A percentile compares a stretch with the other conserved stretches of the same genome.
Conservation (phyloP, 2,113 vertebrate genomes). For the Craseonycteris thonglongyai region DNA sequence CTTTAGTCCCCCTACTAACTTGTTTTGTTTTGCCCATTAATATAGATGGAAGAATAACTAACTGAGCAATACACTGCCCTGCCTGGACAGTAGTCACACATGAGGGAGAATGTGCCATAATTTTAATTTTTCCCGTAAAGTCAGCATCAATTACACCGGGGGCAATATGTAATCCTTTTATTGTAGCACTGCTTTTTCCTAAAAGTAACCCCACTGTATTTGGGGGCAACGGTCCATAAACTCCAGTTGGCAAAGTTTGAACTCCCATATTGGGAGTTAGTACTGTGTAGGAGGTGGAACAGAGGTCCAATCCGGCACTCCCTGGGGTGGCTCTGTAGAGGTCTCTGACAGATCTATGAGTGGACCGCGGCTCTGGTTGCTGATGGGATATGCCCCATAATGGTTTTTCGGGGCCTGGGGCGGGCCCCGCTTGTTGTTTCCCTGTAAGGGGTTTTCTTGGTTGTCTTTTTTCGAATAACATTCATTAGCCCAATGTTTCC, state of each 20-base stretch:
- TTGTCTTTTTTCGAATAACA: neutral
- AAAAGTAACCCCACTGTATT: neutral
- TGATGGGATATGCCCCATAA: neutral
- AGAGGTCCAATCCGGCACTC: neutral
- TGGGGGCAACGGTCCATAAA: neutral
- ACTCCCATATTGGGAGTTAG: no score
- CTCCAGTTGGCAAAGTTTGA: neutral
- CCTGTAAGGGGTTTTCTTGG: neutral
- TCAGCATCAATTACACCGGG: no score
- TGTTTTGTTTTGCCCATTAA: no score
- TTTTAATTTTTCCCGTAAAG: no score
- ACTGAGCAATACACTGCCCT: no score
- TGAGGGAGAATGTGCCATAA: no score
- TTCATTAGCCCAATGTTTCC: neutral
- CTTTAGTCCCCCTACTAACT: no score
- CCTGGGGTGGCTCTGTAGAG: neutral
- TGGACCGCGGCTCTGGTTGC: no score
- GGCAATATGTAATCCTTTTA: neutral
- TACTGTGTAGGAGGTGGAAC: neutral
- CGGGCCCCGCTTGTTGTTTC: neutral
- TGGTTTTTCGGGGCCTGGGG: neutral
- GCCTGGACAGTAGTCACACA: no score
- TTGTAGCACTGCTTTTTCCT: no score
- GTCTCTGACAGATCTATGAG: neutral
- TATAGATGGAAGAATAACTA: no score